Conservation (phyloP, 64 coral and sea anemone species). For the Astreopora myriophthalma region DNA sequence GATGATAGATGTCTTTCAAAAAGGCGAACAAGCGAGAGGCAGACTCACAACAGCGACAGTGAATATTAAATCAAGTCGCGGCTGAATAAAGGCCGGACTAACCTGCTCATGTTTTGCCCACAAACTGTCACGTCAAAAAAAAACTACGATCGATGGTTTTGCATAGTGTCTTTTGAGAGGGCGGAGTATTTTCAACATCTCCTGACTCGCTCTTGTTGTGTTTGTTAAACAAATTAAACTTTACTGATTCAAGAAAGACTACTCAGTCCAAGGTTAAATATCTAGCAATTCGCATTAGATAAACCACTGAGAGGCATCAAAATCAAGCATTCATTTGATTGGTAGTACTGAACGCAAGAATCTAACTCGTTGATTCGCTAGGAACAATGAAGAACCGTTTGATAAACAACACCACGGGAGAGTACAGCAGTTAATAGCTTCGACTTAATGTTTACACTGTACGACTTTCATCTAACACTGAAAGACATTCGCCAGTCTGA, state of each 20-base stretch:
- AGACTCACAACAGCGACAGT: not conserved
- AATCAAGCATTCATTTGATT: too few species aligned
- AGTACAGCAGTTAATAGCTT: not conserved
- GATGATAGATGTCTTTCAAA: not conserved
- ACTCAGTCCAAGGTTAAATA: too few species aligned
- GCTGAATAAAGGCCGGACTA: slow-evolving; percentile 1
- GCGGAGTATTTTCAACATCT: slow-evolving; percentile 1
- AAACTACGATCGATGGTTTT: not conserved
- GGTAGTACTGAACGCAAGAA: too few species aligned
- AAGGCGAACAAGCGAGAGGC: not conserved
- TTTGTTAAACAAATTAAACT: not conserved
- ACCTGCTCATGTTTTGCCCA: slow-evolving; percentile 4
- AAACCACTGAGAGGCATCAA: too few species aligned
- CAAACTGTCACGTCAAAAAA: slow-evolving; percentile 10
- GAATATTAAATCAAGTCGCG: not conserved
- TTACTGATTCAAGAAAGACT: too few species aligned
- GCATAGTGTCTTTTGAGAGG: not conserved
- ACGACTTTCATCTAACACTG: too few species aligned
- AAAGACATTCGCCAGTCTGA: too few species aligned
- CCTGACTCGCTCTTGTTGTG: not conserved
- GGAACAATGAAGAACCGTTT: too few species aligned
- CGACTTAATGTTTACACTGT: not conserved
- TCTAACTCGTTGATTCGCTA: too few species aligned
- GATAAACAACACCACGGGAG: not conserved
- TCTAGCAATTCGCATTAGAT: too few species aligned